Base-by-base conservation (phyloP, 2,113 vertebrate genomes). In the Hippolais icterina region DNA sequence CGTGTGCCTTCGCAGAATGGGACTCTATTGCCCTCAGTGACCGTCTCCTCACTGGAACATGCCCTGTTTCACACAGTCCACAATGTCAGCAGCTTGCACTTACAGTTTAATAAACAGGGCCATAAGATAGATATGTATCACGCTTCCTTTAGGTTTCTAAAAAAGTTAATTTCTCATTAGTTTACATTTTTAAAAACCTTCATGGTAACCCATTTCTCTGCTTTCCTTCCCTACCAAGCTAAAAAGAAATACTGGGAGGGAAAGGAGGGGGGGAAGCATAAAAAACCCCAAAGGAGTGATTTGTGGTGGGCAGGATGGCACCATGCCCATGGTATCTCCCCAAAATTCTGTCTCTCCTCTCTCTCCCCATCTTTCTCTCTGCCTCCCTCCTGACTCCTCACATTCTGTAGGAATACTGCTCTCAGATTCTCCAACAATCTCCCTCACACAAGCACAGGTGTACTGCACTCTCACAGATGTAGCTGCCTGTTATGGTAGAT, bases 211-310 rank as follows among this genome's bases (percentile, higher is more conserved):
- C 21, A 39, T 61, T 74, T 85, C 16, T 47, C 29, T 63, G 6
- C 12, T 25, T 53, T 50, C 28, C 31, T 82, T 49, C 25, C 27
- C 22, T 9, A 29, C 1, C 3, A 50, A 0, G 0, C 13, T 83
- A 39, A 86, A 70, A 68, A 80, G 8, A 80, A 56, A 64, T 17
- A 19, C 2, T 4, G 8, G 3, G 2, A 13, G 5, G 0, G 33
- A n/a, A 6, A 15, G 50, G 23, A 14, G 31, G 5, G 1, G 14
- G 2, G 14, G 1, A 31, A 37, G 0, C 15, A 57, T 23, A 46
- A 10, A 8, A 78, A 64, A 61, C 3, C 9, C 5, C 4, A 46
- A 10, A 12, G 35, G 33, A 87, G 12, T 33, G 24, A 27, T n/a
- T 39, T 5, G 3, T 85, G 15, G 20, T 3, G 0, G 19, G 25